Evolutionary conservation across 1,140 invertebrate genomes (phyloP).

Genomic region (Drosophila triauraria): DNA sequence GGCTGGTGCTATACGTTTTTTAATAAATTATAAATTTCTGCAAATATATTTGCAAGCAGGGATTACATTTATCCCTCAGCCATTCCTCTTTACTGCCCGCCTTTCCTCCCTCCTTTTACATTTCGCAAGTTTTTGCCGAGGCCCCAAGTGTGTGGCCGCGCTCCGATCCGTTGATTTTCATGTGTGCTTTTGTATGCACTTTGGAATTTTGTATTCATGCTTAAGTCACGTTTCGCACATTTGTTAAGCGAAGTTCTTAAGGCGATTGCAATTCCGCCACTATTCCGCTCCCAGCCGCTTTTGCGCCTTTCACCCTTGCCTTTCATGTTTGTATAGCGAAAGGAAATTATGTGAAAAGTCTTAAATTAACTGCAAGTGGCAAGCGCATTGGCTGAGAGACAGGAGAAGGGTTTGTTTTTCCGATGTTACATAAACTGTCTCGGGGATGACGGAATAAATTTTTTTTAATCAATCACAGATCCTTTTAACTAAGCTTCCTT

Average conservation of each 20-base stretch:
- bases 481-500: conserved; percentile 6
- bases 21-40: conserved; percentile 83
- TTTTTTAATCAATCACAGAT: conserved; percentile 49
- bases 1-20: conserved; percentile 77
- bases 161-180: conserved; percentile 28
- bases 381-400: conserved; percentile 16
- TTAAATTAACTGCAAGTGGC: conserved; percentile 76
- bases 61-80: conserved; percentile 71
- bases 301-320: not conserved
- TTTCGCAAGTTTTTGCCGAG: conserved; percentile 71
- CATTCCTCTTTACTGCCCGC: conserved; percentile 25
- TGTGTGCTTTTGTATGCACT: conserved; percentile 72
- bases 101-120: conserved; percentile 48
- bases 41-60: conserved; percentile 81
- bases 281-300: not conserved
- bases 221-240: conserved; percentile 81
- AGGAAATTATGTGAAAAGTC: conserved; percentile 68
- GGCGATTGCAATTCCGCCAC: conserved; percentile 62
- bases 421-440: conserved; percentile 25
- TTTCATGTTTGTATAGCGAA: conserved; percentile 27
- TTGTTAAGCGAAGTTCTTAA: conserved; percentile 82
- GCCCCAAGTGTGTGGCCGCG: conserved; percentile 65
- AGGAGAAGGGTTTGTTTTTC: not conserved
- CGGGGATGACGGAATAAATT: conserved; percentile 11
- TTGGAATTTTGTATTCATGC: conserved; percentile 77